Evolutionary conservation across 2,797 vertebrate genomes (phyloP).

Genomic region (Aselliscus stoliczkanus): DNA sequence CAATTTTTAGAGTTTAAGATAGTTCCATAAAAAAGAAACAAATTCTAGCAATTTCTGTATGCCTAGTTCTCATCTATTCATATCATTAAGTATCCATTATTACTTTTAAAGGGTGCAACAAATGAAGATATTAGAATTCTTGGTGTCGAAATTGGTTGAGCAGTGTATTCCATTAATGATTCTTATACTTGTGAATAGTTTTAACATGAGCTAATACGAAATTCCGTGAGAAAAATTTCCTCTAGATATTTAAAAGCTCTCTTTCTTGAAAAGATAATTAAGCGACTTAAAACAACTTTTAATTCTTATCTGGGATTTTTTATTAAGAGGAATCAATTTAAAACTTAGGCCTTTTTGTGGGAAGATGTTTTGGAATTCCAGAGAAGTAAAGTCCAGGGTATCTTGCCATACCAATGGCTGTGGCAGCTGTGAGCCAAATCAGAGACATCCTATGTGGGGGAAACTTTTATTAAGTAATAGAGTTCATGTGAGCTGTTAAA

Average conservation of each 20-base stretch:
- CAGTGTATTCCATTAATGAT: background rate
- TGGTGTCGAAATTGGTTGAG: background rate
- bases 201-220: background rate
- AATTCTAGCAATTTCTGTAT: background rate
- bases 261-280: background rate
- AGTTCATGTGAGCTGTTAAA: background rate
- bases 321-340: background rate
- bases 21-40: background rate
- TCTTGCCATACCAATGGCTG: background rate
- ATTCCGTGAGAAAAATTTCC: background rate
- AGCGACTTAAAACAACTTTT: background rate
- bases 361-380: background rate
- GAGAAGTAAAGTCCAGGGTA: background rate
- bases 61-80: background rate
- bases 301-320: background rate
- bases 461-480: background rate
- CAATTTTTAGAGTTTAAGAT: background rate
- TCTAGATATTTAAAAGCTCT: background rate
- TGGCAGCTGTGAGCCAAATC: background rate
- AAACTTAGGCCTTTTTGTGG: background rate
- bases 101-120: background rate
- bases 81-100: conserved; percentile 3
- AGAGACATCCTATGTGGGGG: background rate
- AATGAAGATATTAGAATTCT: background rate
- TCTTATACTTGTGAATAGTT: background rate